Evolutionary conservation across 2,113 vertebrate species (phyloP).

Genomic region (Neodon shergylaensis): DNA sequence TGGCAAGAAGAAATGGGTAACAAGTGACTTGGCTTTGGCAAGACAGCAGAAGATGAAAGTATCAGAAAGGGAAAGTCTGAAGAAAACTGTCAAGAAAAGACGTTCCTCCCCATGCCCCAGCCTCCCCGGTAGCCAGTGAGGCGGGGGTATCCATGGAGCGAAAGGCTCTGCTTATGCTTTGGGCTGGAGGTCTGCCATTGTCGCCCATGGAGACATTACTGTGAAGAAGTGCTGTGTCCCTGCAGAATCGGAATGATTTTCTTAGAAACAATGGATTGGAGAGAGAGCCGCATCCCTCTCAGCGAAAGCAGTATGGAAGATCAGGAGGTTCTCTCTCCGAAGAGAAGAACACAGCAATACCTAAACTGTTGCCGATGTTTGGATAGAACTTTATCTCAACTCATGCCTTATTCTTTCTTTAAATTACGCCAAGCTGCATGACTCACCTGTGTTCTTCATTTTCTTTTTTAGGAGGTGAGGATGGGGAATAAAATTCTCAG

Average conservation of each 20-base stretch:
- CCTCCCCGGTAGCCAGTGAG: conserved; percentile 58
- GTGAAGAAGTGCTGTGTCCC: conserved; percentile 66
- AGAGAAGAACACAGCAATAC: not conserved
- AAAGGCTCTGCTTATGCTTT: conserved; percentile 67
- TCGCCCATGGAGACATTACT: conserved; percentile 76
- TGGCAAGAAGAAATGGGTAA: not conserved
- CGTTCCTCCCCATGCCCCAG: conserved; percentile 49
- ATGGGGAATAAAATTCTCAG: not conserved
- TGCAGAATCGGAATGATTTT: conserved; percentile 55
- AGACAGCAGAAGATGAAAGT: not conserved
- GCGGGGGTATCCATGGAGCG: conserved; percentile 59
- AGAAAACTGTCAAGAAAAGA: conserved; percentile 57
- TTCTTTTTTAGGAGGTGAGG: not conserved
- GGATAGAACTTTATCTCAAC: not conserved
- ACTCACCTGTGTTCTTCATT: not conserved
- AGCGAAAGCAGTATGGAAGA: not conserved
- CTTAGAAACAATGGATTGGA: conserved; percentile 55
- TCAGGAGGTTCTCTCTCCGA: not conserved
- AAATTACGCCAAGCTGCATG: not conserved
- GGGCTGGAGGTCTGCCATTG: conserved; percentile 77
- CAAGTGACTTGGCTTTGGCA: not conserved
- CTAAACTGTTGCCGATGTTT: not conserved
- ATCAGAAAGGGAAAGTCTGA: conserved; percentile 23
- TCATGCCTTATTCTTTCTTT: not conserved
- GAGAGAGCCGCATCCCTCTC: not conserved